Evolutionary conservation across 1,140 invertebrate species (phyloP).

Genomic region (Panagrolaimus sp.): DNA sequence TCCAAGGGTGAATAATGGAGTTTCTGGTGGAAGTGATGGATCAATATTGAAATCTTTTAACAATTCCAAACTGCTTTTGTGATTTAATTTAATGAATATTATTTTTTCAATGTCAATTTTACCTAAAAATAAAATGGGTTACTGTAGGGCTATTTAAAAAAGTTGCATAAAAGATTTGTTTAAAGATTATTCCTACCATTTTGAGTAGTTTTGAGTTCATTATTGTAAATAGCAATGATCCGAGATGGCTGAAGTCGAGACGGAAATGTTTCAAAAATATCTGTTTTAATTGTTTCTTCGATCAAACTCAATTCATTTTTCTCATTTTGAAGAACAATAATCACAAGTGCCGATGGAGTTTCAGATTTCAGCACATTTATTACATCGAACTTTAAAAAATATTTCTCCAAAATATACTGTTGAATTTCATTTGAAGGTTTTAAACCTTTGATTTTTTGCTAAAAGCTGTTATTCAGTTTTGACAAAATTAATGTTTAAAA

Average conservation of each 20-base stretch:
- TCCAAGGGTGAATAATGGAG: neutral
- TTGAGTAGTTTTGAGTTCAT: neutral
- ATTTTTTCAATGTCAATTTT: neutral
- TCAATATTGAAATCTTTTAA: neutral
- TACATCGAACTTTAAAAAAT: neutral
- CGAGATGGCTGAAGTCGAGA: neutral
- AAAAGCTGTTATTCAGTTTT: neutral
- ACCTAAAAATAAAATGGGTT: neutral
- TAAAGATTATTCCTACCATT: neutral
- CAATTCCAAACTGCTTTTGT: neutral
- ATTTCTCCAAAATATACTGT: too few relatives aligned
- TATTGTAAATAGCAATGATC: neutral
- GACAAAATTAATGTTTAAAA: neutral
- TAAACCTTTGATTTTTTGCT: slow-evolving; percentile 7
- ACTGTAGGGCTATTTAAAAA: neutral
- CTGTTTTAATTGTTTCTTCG: neutral
- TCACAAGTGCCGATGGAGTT: neutral
- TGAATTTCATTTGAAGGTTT: neutral
- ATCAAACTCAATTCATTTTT: neutral
- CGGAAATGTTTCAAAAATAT: neutral
- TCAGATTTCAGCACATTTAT: neutral
- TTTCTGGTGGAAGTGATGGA: neutral
- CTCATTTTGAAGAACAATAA: neutral
- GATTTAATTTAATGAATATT: neutral
- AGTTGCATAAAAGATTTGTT: neutral